phyloP scores from a whole-genome alignment of 2,113 vertebrate species.

The Syngnathus typhle region DNA sequence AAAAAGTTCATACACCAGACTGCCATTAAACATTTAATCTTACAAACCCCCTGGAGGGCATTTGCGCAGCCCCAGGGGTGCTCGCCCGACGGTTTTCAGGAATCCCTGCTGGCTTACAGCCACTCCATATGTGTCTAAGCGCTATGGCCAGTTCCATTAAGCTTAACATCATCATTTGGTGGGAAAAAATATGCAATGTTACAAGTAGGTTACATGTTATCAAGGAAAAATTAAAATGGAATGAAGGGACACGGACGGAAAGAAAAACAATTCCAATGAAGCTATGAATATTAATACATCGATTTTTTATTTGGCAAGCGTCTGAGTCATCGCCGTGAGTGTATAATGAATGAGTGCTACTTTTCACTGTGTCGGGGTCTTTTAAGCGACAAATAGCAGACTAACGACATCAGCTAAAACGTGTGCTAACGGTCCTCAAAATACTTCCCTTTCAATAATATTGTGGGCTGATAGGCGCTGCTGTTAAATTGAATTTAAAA shows the following conservation, averaged over 20 bases:
- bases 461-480: slow-evolving; percentile 30
- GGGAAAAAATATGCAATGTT: slow-evolving; percentile 29
- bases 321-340: slow-evolving; percentile 46
- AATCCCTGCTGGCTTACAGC: neutral
- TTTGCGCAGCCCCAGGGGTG: neutral
- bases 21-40: neutral
- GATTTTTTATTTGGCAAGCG: slow-evolving; percentile 40
- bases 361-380: slow-evolving; percentile 54
- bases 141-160: slow-evolving; percentile 45
- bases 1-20: neutral
- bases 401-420: slow-evolving; percentile 65
- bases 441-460: slow-evolving; percentile 52
- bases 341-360: slow-evolving; percentile 61
- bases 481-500: neutral
- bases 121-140: neutral
- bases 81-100: neutral
- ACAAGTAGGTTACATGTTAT: slow-evolving; percentile 22
- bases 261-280: slow-evolving; percentile 31
- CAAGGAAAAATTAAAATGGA: slow-evolving; percentile 13
- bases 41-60: neutral
- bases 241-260: slow-evolving; percentile 13
- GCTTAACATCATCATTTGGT: slow-evolving; percentile 45
- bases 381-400: slow-evolving; percentile 65
- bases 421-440: slow-evolving; percentile 59
- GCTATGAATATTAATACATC: slow-evolving; percentile 57